Conservation (phyloP, 2,888 invertebrate species). For the Baccha elongata region DNA sequence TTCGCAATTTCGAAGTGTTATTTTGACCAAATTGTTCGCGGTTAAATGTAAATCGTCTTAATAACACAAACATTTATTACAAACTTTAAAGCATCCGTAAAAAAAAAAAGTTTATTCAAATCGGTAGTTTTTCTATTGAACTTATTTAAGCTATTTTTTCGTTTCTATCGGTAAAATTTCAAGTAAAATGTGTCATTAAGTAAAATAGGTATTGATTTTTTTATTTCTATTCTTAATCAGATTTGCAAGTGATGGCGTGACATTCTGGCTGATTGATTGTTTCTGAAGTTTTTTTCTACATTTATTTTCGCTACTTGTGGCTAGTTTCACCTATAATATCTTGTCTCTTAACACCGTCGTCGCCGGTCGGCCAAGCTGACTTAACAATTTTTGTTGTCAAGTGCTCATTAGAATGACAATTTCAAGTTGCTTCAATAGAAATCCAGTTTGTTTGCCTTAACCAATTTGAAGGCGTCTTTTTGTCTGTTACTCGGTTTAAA, state of each 20-base stretch:
- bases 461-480: slow-evolving; percentile 30
- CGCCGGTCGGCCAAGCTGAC: too few relatives aligned
- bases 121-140: not conserved
- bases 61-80: too few relatives aligned
- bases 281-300: slow-evolving; percentile 34
- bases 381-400: slow-evolving; percentile 14
- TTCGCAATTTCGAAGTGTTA: not conserved
- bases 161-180: not conserved
- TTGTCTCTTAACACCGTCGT: not conserved
- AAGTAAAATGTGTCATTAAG: slow-evolving; percentile 19
- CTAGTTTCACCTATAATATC: slow-evolving; percentile 13
- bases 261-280: slow-evolving; percentile 51
- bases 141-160: not conserved
- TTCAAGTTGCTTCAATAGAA: not conserved
- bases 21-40: slow-evolving; percentile 2
- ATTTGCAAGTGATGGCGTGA: slow-evolving; percentile 38
- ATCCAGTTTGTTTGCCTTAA: slow-evolving; percentile 4
- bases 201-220: slow-evolving; percentile 29
- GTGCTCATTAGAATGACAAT: slow-evolving; percentile 42
- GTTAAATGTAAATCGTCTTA: not conserved
- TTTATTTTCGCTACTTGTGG: slow-evolving; percentile 6
- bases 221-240: slow-evolving; percentile 37
- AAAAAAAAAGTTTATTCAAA: not conserved
- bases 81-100: too few relatives aligned
- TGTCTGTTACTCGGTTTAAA: slow-evolving; percentile 32